phyloP scores from a whole-genome alignment of 2,888 invertebrate species.

The Acanthosepion pharaonis region DNA sequence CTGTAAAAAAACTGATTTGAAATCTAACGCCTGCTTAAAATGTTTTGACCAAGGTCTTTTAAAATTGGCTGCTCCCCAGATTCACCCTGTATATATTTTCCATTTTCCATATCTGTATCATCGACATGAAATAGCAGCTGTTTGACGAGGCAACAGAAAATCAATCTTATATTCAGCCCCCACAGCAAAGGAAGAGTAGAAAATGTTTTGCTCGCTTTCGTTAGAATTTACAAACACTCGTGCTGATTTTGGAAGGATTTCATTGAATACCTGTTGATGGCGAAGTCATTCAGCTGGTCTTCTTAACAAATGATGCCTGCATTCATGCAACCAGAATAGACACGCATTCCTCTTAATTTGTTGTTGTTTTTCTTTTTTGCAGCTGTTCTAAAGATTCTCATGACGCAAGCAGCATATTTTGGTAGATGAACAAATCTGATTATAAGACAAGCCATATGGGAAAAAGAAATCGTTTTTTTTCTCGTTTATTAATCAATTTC shows the following conservation, averaged over 20 bases:
- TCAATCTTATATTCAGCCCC: not conserved
- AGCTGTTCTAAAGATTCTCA: not conserved
- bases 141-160: not conserved
- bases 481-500: no score
- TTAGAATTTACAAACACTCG: not conserved
- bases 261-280: not conserved
- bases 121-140: not conserved
- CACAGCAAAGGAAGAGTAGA: not conserved
- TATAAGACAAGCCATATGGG: no score
- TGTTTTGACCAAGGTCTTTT: no score
- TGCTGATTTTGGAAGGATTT: not conserved
- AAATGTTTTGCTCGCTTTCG: not conserved
- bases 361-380: not conserved
- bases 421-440: no score
- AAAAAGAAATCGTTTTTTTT: no score
- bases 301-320: not conserved
- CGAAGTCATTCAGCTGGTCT: not conserved
- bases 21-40: no score
- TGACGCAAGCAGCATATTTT: no score
- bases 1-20: no score
- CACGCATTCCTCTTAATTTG: not conserved
- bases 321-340: not conserved
- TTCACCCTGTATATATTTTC: not conserved
- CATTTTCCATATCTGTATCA: not conserved
- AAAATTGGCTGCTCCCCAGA: no score